Conservation (phyloP, 2,113 vertebrate genomes). For the Syngnathus floridae region DNA sequence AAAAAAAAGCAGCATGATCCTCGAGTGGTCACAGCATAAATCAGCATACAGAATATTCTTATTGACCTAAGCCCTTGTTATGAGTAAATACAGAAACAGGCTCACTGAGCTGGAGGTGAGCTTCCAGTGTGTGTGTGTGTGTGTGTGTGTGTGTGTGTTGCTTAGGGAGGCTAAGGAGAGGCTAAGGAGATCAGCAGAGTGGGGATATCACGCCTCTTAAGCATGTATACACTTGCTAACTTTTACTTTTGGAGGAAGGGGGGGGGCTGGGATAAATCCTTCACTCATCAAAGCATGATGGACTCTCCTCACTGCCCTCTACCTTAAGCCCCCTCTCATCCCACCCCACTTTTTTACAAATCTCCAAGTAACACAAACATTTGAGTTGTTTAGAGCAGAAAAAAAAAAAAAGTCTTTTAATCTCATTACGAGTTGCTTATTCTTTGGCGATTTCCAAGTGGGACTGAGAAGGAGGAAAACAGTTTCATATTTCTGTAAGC, state of each 20-base stretch:
- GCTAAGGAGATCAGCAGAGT: constrained; percentile 65
- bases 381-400: constrained; percentile 28
- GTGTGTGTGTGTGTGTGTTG: constrained; percentile 28
- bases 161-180: constrained; percentile 65
- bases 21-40: constrained; percentile 69
- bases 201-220: constrained; percentile 69
- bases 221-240: constrained; percentile 63
- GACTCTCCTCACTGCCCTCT: constrained; percentile 22
- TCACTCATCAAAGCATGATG: constrained; percentile 50
- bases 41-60: constrained; percentile 68
- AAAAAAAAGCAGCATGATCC: constrained; percentile 68
- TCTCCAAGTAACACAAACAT: constrained; percentile 35
- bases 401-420: constrained; percentile 4
- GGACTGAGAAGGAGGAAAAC: constrained; percentile 39
- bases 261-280: constrained; percentile 54
- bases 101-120: constrained; percentile 55
- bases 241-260: constrained; percentile 46
- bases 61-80: constrained; percentile 76
- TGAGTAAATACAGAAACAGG: constrained; percentile 72
- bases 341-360: constrained; percentile 17
- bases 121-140: constrained; percentile 28
- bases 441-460: constrained; percentile 54
- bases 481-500: constrained; percentile 72
- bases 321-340: neutral
- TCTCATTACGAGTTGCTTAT: constrained; percentile 42